Percentiles rank a stretch among this genome's conserved stretches.
Conservation (phyloP, 2,888 invertebrate genomes). For the Oegoconia quadripuncta region DNA sequence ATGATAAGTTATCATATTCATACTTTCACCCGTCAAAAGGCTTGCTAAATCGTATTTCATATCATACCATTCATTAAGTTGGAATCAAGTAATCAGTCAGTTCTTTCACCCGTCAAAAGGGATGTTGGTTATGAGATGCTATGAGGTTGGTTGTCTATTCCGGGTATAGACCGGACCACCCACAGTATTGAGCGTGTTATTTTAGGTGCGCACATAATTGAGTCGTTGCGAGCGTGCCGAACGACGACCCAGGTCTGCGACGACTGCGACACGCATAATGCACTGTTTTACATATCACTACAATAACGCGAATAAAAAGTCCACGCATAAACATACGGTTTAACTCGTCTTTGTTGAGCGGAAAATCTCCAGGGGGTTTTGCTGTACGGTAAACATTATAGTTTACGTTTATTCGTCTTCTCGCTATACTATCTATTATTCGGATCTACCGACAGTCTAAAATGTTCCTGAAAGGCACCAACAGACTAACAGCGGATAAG, state of each 20-base stretch:
- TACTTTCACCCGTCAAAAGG: not conserved
- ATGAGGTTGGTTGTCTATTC: slow-evolving; percentile 57
- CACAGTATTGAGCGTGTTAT: slow-evolving; percentile 57
- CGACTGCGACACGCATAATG: slow-evolving; percentile 57
- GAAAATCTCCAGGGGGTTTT: too few species aligned
- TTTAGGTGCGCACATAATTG: slow-evolving; percentile 72
- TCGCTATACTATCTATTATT: too few species aligned
- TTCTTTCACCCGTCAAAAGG: slow-evolving; percentile 33
- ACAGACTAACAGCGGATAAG: too few species aligned
- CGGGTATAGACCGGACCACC: slow-evolving; percentile 61
- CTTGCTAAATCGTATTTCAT: too few species aligned
- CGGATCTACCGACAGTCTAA: too few species aligned
- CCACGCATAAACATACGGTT: too few species aligned
- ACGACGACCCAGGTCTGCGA: slow-evolving; percentile 51
- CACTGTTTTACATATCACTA: slow-evolving; percentile 54
- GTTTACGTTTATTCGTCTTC: too few species aligned
- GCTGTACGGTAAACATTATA: too few species aligned
- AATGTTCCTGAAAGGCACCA: too few species aligned
- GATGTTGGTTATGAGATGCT: slow-evolving; percentile 51
- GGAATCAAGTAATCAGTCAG: slow-evolving; percentile 36
- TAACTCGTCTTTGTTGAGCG: too few species aligned
- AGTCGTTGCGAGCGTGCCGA: slow-evolving; percentile 60
- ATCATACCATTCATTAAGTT: slow-evolving; percentile 4
- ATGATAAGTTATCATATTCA: not conserved
- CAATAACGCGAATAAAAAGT: slow-evolving; percentile 13